A percentile compares a stretch with the other conserved stretches of the same genome.
These are phyloP conservation scores for Phallusia fumigata DNA, from an alignment of 23 tunicate genomes.

Conservation along the genomic window DNA sequence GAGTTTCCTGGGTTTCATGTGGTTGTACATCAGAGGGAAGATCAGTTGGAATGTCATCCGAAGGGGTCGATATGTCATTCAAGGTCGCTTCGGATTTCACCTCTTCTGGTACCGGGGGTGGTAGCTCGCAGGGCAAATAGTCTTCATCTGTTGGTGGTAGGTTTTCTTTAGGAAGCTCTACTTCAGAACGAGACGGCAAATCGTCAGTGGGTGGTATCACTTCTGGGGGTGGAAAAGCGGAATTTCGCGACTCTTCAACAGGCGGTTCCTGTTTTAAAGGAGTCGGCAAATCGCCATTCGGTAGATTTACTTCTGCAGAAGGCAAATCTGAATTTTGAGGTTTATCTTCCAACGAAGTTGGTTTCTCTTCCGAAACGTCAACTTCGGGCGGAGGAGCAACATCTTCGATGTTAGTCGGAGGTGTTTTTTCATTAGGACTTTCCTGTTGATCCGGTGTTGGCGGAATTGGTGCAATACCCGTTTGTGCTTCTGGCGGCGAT, in stretches of 20 bases:
- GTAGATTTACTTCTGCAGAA: neutral
- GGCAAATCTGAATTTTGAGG: no score
- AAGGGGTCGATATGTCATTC: no score
- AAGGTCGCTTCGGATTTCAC: neutral
- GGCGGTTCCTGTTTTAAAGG: neutral
- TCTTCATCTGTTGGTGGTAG: no score
- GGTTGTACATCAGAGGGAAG: neutral
- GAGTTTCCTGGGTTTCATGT: neutral
- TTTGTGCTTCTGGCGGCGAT: neutral
- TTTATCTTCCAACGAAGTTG: no score
- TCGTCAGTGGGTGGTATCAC: no score
- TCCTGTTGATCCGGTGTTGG: neutral
- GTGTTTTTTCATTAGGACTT: neutral
- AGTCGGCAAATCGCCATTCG: neutral
- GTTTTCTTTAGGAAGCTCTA: no score
- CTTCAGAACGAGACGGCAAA: neutral
- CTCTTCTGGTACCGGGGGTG: conserved; percentile 1
- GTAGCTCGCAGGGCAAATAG: neutral
- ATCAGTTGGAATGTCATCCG: neutral
- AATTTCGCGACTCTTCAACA: neutral
- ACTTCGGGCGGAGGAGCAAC: neutral
- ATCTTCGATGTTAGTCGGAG: neutral
- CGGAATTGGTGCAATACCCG: neutral
- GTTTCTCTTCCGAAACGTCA: neutral
- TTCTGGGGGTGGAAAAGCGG: neutral